Conservation (phyloP, 2,797 vertebrate species). For the Spinus pinus region DNA sequence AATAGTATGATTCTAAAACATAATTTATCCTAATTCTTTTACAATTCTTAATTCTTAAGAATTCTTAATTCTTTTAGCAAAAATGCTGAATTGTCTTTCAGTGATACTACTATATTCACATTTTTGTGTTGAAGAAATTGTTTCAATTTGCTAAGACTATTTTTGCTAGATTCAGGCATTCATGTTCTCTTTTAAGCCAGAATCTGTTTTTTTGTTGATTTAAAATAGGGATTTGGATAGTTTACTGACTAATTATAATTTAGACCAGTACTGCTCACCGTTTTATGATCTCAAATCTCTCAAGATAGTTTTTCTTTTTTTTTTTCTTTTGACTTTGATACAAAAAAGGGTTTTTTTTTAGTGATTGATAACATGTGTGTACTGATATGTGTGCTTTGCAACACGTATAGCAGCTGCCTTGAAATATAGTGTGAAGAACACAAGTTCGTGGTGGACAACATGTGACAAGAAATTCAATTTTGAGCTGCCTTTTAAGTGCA, state of each 20-base stretch:
- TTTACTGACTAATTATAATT: conserved; percentile 4
- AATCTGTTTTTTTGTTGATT: background rate
- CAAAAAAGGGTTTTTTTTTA: background rate
- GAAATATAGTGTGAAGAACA: background rate
- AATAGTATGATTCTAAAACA: background rate
- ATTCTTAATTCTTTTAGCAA: background rate
- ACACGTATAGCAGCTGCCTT: background rate
- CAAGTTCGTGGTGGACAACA: background rate
- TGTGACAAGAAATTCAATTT: background rate
- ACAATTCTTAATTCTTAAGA: background rate
- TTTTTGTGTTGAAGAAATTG: background rate
- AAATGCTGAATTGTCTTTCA: background rate
- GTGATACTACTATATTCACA: background rate
- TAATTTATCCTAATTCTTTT: background rate
- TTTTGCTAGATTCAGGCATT: background rate
- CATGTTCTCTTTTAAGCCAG: background rate
- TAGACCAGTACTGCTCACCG: background rate
- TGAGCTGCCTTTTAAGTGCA: background rate
- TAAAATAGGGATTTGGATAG: background rate
- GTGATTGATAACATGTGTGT: background rate
- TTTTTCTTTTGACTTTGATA: background rate
- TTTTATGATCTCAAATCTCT: background rate
- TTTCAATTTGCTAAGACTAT: background rate
- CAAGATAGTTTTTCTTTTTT: background rate
- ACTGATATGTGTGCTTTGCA: background rate